Evolutionary conservation across 2,113 vertebrate species (phyloP).

Genomic region (Notiomystis cincta): DNA sequence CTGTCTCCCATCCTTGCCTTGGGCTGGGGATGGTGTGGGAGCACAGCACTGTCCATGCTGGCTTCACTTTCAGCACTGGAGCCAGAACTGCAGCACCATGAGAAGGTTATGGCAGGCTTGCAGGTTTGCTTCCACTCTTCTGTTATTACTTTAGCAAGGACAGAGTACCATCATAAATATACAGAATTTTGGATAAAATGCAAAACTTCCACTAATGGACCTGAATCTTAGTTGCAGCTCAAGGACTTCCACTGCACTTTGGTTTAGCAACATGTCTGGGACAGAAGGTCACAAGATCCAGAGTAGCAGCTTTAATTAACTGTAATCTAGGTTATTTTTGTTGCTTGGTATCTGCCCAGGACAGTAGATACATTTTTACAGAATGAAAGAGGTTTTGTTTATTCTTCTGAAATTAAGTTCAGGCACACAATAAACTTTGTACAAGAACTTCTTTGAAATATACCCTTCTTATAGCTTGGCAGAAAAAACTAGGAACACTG

Average conservation of each 20-base stretch:
- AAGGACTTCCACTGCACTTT: background rate
- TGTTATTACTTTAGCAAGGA: background rate
- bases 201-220: background rate
- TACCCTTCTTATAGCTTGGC: background rate
- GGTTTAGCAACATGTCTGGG: background rate
- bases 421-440: background rate
- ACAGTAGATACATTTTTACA: background rate
- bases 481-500: background rate
- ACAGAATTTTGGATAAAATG: background rate
- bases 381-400: background rate
- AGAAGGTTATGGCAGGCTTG: background rate
- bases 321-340: background rate
- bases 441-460: background rate
- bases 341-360: background rate
- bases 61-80: background rate
- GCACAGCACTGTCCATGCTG: fast-evolving
- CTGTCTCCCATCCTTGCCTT: background rate
- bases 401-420: background rate
- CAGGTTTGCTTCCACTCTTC: background rate
- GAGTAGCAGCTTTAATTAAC: background rate
- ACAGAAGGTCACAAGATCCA: background rate
- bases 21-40: background rate
- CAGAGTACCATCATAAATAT: background rate
- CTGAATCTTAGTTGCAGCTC: background rate
- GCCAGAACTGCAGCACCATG: background rate